These are phyloP conservation scores for Oryzias melastigma DNA, from an alignment of 2,113 vertebrate species.

Conservation along the genomic window DNA sequence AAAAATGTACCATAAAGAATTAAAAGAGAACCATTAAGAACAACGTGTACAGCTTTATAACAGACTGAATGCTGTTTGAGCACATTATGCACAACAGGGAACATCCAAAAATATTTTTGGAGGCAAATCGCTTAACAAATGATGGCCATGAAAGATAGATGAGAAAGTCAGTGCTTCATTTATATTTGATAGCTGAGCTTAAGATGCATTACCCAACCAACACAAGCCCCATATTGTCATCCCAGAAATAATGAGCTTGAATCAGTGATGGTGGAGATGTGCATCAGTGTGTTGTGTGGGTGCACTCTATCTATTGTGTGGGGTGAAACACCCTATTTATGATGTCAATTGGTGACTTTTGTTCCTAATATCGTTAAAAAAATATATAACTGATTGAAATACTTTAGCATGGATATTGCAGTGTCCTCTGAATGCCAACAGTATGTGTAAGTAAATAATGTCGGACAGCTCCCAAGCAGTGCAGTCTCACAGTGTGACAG, in stretches of 20 bases:
- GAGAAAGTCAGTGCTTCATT: slow-evolving; percentile 68
- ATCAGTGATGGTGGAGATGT: slow-evolving; percentile 54
- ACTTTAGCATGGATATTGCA: too few relatives aligned
- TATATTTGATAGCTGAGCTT: slow-evolving; percentile 72
- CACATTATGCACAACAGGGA: slow-evolving; percentile 44
- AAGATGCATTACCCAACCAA: slow-evolving; percentile 66
- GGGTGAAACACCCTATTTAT: too few relatives aligned
- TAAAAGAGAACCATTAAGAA: slow-evolving; percentile 18
- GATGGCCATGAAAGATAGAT: slow-evolving; percentile 71
- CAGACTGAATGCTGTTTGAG: slow-evolving; percentile 27
- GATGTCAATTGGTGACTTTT: too few relatives aligned
- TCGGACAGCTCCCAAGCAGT: slow-evolving; percentile 11
- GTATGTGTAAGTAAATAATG: slow-evolving; percentile 7
- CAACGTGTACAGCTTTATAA: slow-evolving; percentile 15
- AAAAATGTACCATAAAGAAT: neutral
- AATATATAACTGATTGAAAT: too few relatives aligned
- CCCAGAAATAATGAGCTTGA: slow-evolving; percentile 64
- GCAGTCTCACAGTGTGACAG: slow-evolving; percentile 25
- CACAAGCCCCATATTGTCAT: slow-evolving; percentile 50
- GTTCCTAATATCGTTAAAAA: too few relatives aligned
- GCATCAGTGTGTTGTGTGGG: slow-evolving; percentile 18
- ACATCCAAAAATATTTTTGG: slow-evolving; percentile 65
- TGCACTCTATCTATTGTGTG: neutral
- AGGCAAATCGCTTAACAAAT: slow-evolving; percentile 70
- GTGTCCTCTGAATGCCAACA: neutral